Base-by-base conservation (phyloP, 2,888 invertebrate species). In the Phengaris arion region DNA sequence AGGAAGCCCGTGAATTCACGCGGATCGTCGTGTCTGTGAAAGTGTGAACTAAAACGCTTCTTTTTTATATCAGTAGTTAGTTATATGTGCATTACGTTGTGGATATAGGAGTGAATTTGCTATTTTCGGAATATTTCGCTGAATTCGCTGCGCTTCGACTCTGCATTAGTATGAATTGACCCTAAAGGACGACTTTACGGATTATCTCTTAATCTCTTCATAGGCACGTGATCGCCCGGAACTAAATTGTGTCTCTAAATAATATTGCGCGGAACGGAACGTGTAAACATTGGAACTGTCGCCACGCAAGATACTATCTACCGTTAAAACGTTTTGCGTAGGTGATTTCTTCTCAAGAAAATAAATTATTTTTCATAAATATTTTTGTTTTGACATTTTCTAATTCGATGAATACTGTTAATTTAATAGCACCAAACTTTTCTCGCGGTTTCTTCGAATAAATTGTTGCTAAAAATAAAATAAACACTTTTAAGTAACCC, bases 231-330 rank as follows among this genome's bases (percentile, higher is more conserved):
- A 87, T 82, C 79, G 84, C 82, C 83, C 84, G 86, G 83, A 86
- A 85, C 86, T 85, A 86, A 87, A 82, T 82, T 82, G 82, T 82
- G 83, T 85, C 86, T 83, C 80, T 80, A 82, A 79, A 81, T n/a
- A 75, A 74, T 69, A 77, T 74, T 74, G 74, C 76, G 73, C 74
- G 46, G 52, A 72, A 72, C 72, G 72, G 54, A 72, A 12, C 52
- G 72, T 12, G 35, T 10, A 13, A 15, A 57, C 57, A 8, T 8
- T n/a, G n/a, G 57, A 15, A n/a, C 55, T 55, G 55, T 55, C 55
- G 55, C 15, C 57, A 57, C 59, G 35, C 35, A 35, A 35, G 45
- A 35, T 35, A 64, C 35, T 35, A 35, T 35, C 35, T 64, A 2
- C 64, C 64, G 35, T 35, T 64, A 35, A 64, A 64, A 64, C 64